Base-by-base conservation (phyloP, 2,888 invertebrate species). In the Sinohyriopsis cumingii region DNA sequence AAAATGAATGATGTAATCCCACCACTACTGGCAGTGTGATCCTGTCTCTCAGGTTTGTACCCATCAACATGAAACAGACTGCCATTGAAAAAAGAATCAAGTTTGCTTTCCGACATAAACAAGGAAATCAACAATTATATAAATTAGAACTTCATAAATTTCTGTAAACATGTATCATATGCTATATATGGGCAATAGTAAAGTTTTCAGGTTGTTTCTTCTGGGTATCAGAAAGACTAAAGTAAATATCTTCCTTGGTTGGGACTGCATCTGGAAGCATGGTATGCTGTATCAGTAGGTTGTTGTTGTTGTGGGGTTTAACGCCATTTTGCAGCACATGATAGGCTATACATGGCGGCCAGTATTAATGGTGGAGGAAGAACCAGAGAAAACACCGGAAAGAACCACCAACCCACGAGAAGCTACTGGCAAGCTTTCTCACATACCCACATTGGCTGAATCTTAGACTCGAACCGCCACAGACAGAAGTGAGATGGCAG, bases 121-220 rank as follows among this genome's bases (percentile, higher is more conserved):
- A 18, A 65, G 22, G 22, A 65, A 20, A 24, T 65, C 59, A 3
- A 65, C 65, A 15, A 65, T 45, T 19, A 15, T 45, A 45, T 59
- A 33, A 20, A 19, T 18, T 45, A 59, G 55, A 55, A 59, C 22
- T 57, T 65, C 59, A 45, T n/a, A 22, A 20, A 65, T 55, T 18
- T 59, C 65, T 19, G 54, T 28, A 59, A 57, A 65, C 53, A 33
- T 59, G 20, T 45, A 65, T 28, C 65, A 5, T 3, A 65, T 1
- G 28, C 59, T 65, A 55, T 57, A 57, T 45, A 24, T 65, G 54
- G 18, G 59, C 53, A 18, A 25, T 20, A 20, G 25, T 59, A n/a
- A 65, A 33, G n/a, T 65, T 65, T 55, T 59, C 24, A 20, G 65
- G 45, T 5, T 65, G 53, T 55, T 25, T 15, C 22, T 28, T n/a